A percentile compares a stretch with the other conserved stretches of the same genome.
phyloP scores from a whole-genome alignment of 2,113 vertebrate genomes.

The Pholis gunnellus region DNA sequence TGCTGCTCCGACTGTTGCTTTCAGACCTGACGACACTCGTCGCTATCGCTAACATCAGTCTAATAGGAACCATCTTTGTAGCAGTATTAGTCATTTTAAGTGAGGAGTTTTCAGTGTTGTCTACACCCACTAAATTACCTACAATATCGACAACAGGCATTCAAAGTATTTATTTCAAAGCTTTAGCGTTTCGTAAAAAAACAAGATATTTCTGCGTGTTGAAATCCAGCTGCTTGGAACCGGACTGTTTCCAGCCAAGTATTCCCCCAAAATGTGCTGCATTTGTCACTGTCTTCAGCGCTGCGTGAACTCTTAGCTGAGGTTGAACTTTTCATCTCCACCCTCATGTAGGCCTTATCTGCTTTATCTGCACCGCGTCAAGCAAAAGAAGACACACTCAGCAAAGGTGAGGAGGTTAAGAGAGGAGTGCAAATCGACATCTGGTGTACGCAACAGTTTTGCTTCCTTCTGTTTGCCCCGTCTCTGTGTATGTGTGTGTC shows the following conservation, averaged over 20 bases:
- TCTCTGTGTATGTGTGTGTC: slow-evolving; percentile 35
- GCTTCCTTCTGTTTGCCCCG: slow-evolving; percentile 27
- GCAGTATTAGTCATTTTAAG: background rate
- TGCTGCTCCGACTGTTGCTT: background rate
- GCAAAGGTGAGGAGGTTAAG: slow-evolving; percentile 45
- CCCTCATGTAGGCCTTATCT: slow-evolving; percentile 25
- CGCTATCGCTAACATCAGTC: background rate
- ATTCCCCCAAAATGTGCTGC: background rate
- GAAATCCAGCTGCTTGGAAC: slow-evolving; percentile 10
- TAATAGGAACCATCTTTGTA: background rate
- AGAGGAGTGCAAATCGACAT: slow-evolving; percentile 39
- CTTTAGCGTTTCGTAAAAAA: background rate
- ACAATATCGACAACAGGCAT: background rate
- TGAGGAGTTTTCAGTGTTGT: background rate
- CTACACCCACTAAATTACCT: background rate
- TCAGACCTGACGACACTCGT: background rate
- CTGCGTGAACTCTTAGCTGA: background rate
- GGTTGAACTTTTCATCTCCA: slow-evolving; percentile 11
- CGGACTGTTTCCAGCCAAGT: background rate
- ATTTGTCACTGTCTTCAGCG: background rate
- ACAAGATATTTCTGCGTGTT: background rate
- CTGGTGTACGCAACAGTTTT: slow-evolving; percentile 20
- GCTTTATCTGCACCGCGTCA: slow-evolving; percentile 16
- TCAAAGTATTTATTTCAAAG: slow-evolving; percentile 7
- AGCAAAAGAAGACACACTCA: slow-evolving; percentile 21